Percentiles rank a stretch among this genome's conserved stretches.
Evolutionary conservation across 2,113 vertebrate species (phyloP).

Genomic region (Brachirus orientalis): DNA sequence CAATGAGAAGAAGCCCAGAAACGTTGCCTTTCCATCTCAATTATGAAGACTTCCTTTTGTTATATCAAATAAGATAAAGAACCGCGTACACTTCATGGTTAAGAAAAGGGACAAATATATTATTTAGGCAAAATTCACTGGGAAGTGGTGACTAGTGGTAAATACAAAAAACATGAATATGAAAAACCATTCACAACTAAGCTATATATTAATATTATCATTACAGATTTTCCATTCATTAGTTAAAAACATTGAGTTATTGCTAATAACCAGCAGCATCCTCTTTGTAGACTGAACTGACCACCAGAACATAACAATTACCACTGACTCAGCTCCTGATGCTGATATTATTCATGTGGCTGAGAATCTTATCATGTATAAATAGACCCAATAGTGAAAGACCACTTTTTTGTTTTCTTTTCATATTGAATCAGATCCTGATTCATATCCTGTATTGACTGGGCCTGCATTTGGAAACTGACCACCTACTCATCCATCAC

Average conservation of each 20-base stretch:
- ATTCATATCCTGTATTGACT: slow-evolving; percentile 75
- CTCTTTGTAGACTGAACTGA: no score
- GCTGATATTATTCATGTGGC: slow-evolving; percentile 41
- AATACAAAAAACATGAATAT: no score
- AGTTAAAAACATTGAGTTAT: no score
- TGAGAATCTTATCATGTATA: slow-evolving; percentile 41
- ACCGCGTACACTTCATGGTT: no score
- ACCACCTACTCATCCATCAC: slow-evolving; percentile 63
- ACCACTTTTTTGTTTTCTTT: slow-evolving; percentile 34
- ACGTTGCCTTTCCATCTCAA: slow-evolving; percentile 14
- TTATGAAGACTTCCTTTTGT: slow-evolving; percentile 7
- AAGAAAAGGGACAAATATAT: no score
- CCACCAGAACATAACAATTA: slow-evolving; percentile 17
- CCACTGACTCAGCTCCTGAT: slow-evolving; percentile 36
- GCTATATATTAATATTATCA: no score
- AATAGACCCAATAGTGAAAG: slow-evolving; percentile 45
- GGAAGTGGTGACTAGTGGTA: no score
- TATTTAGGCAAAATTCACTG: no score
- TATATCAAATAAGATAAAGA: no score
- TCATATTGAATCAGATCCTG: slow-evolving; percentile 56
- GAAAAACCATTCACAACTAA: no score
- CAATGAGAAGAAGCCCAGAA: slow-evolving; percentile 9
- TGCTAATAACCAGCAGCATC: not conserved
- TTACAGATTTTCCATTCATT: no score
- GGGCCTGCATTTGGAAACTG: slow-evolving; percentile 41